Evolutionary conservation across 2,113 vertebrate genomes (phyloP).

Genomic region (Cyrtonyx montezumae): DNA sequence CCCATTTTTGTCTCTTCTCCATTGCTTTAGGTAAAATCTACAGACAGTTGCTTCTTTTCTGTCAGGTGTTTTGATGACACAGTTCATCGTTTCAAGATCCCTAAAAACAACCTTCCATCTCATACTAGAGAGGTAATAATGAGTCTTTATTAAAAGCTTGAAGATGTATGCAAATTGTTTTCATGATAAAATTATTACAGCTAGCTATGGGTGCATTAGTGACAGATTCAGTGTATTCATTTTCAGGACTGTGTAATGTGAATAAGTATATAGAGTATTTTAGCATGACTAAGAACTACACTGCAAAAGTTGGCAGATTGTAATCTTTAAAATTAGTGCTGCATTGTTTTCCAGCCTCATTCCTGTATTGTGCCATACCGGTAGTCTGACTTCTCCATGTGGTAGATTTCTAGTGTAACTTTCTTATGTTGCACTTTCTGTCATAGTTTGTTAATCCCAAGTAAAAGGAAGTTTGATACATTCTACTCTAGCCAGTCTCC

Average conservation of each 20-base stretch:
- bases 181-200: too few relatives aligned
- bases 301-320: neutral
- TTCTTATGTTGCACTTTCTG: neutral
- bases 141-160: neutral
- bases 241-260: neutral
- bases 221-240: neutral
- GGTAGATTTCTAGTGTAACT: neutral
- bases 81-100: slow-evolving; percentile 92
- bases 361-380: neutral
- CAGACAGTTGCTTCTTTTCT: slow-evolving; percentile 87
- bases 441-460: neutral
- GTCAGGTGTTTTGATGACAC: slow-evolving; percentile 95
- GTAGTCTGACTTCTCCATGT: neutral
- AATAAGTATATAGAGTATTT: neutral
- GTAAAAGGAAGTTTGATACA: neutral
- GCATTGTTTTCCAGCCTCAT: neutral
- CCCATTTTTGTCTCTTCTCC: neutral
- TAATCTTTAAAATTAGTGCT: neutral
- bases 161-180: too few relatives aligned
- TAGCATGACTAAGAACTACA: neutral
- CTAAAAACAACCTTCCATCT: slow-evolving; percentile 81
- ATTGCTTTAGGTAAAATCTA: slow-evolving; percentile 83
- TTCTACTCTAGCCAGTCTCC: neutral
- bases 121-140: slow-evolving; percentile 86
- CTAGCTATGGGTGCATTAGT: neutral